Percentiles rank a stretch among this genome's conserved stretches.
Conservation (phyloP, 23 tunicate species). For the Halocynthia roretzi region DNA sequence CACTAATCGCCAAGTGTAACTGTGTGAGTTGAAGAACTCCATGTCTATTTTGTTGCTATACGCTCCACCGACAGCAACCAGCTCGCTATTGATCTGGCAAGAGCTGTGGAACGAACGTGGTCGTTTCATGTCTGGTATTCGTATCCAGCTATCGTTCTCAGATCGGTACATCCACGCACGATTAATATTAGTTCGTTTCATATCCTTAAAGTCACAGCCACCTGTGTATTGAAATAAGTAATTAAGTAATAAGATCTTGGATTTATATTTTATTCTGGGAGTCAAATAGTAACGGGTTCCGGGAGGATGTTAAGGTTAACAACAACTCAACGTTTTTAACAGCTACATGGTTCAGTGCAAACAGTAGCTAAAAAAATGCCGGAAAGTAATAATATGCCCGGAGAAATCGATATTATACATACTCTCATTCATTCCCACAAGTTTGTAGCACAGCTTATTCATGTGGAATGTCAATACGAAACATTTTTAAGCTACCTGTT, state of each 20-base stretch:
- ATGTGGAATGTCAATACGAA: too few species aligned
- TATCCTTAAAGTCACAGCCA: constrained; percentile 46
- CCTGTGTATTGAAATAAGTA: constrained; percentile 21
- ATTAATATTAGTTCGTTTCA: constrained; percentile 42
- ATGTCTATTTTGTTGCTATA: constrained; percentile 29
- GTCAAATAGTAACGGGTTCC: too few species aligned
- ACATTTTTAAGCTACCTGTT: constrained; percentile 32
- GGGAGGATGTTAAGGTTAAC: too few species aligned
- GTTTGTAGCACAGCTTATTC: too few species aligned
- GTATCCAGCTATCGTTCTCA: constrained; percentile 33
- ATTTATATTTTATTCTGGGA: too few species aligned
- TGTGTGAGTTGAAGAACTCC: constrained; percentile 38
- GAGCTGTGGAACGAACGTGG: constrained; percentile 74
- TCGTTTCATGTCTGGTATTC: constrained; percentile 54
- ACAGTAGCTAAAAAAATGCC: too few species aligned
- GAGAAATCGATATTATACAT: too few species aligned
- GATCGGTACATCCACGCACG: constrained; percentile 56
- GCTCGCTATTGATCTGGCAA: constrained; percentile 51
- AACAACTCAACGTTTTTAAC: too few species aligned
- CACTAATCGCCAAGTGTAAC: constrained; percentile 28
- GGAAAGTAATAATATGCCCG: too few species aligned
- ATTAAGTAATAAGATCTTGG: not conserved
- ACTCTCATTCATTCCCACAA: too few species aligned
- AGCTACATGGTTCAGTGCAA: too few species aligned
- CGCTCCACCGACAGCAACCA: constrained; percentile 65